Base-by-base conservation (phyloP, 2,797 vertebrate species). In the Chiroxiphia lanceolata region DNA sequence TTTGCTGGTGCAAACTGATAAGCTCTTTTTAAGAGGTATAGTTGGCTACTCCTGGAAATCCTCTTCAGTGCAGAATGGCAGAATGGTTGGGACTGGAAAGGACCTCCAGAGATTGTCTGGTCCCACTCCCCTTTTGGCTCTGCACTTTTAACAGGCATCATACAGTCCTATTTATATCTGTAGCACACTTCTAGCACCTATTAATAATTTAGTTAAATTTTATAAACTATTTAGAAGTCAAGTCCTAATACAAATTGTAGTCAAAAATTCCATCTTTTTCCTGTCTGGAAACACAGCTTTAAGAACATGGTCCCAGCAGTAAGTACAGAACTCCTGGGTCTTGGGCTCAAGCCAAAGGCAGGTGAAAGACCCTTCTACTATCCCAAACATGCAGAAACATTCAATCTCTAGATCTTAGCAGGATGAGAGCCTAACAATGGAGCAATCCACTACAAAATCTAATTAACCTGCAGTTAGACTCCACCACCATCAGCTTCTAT, bases 181-280 rank as follows among this genome's bases (percentile, higher is more conserved):
- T 47, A 90, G 57, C 69, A 57, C 13, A 18, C 17, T 82, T 78
- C 82, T 10, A 84, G 33, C 33, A 81, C 17, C 38, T 54, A 51
- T 83, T 48, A 88, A 86, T 86, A 94, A 94, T 95, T 87, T 25
- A 87, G 31, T 48, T 69, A 15, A 33, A n/a, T 65, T 59, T 61
- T 54, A 86, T 78, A 67, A 93, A 90, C 7, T 84, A 70, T 96
- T 91, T 69, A 83, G 78, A 84, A 59, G 61, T 76, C 45, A 45
- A 75, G 27, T 33, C n/a, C 54, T 53, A 10, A 45, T 42, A 68
- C 7, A 60, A 91, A 74, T 6, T 20, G 18, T 9, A 85, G 60
- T 59, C 26, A 47, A 70, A 84, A 80, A n/a, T 45, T 45, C 15
- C 34, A 81, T 29, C 9, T 6, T 90, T 71, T 79, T 70, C 15